phyloP scores from a whole-genome alignment of 2,797 vertebrate species.

The Acridotheres tristis region DNA sequence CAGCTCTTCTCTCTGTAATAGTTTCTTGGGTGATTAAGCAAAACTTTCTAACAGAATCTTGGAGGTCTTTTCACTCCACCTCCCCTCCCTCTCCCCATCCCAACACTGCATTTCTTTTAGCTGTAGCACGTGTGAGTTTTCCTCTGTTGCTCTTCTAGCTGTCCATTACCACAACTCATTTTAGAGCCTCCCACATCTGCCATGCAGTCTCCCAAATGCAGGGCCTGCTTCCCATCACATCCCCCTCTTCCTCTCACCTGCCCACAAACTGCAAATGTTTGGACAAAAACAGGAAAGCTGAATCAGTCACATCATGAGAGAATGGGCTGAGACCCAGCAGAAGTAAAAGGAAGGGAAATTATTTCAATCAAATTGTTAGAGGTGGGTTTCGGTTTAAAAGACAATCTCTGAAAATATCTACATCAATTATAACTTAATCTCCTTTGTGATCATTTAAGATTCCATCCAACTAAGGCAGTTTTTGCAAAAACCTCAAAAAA shows the following conservation, averaged over 20 bases:
- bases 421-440: neutral
- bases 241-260: neutral
- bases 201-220: neutral
- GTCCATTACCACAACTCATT: neutral
- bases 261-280: neutral
- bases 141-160: neutral
- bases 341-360: neutral
- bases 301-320: neutral
- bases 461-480: neutral
- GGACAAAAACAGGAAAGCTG: neutral
- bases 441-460: neutral
- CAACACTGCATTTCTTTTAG: neutral
- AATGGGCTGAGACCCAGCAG: neutral
- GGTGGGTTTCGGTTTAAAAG: neutral
- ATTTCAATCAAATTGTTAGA: neutral
- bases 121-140: neutral
- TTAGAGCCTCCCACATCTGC: neutral
- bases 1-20: neutral
- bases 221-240: neutral
- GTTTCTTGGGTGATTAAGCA: neutral
- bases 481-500: slow-evolving; percentile 39
- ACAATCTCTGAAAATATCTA: neutral
- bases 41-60: neutral
- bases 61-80: neutral
- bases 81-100: fast-evolving